These are phyloP conservation scores for Serripes groenlandicus DNA, from an alignment of 2,888 invertebrate genomes.

Conservation along the genomic window DNA sequence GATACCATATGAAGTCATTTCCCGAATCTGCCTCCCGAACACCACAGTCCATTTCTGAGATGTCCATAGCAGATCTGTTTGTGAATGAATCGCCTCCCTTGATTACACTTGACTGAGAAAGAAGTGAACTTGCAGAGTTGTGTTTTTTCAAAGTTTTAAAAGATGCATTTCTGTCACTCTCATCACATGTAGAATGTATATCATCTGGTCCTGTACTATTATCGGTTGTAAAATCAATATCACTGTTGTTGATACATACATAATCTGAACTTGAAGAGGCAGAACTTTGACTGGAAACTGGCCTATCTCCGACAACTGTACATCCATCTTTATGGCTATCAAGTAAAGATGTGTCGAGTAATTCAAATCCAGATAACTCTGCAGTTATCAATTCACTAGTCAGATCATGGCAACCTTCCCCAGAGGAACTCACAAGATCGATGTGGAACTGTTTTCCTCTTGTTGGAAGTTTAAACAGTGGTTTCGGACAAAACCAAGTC, in stretches of 20 bases:
- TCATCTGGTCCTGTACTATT: background rate
- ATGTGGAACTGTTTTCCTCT: slow-evolving; percentile 72
- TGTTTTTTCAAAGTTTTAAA: background rate
- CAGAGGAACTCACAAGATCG: slow-evolving; percentile 58
- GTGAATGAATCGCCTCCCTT: slow-evolving; percentile 1
- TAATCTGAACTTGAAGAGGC: slow-evolving; percentile 52
- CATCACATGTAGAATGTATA: too few relatives aligned
- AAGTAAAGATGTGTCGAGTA: slow-evolving; percentile 66
- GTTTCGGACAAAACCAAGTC: slow-evolving; percentile 76
- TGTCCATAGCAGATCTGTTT: background rate
- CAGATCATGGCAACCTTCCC: slow-evolving; percentile 62
- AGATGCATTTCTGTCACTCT: background rate
- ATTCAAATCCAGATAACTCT: slow-evolving; percentile 79
- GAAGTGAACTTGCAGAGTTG: slow-evolving; percentile 33
- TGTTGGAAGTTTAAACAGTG: slow-evolving; percentile 68
- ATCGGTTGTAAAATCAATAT: background rate
- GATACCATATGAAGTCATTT: slow-evolving; percentile 74
- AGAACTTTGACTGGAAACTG: slow-evolving; percentile 31
- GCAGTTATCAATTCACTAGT: slow-evolving; percentile 65
- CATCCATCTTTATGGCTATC: slow-evolving; percentile 32
- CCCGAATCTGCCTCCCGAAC: background rate
- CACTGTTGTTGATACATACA: slow-evolving; percentile 48
- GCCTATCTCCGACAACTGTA: background rate
- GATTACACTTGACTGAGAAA: slow-evolving; percentile 50
- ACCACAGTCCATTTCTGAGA: background rate